Base-by-base conservation (phyloP, 1,140 invertebrate species). In the Drosophila neocordata region DNA sequence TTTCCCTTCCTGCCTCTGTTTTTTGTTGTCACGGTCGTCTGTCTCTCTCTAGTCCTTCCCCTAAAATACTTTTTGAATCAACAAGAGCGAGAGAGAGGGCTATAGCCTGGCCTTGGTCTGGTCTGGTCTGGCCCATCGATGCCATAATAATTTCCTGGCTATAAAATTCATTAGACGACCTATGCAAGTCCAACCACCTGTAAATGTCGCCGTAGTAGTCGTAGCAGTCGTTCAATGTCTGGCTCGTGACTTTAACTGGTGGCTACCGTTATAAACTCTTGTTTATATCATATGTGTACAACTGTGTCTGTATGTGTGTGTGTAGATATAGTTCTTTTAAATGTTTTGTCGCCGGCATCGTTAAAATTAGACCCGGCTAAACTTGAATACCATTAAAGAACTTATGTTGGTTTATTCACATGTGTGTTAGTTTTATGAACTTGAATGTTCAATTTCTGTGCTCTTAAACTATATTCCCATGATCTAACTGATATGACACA, bases 111-210 rank as follows among this genome's bases (percentile, higher is more conserved):
- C 15, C 41, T 35, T 62, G 48, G 31, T 12, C 38, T 31, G 59
- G 24, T 20, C 58, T 38, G 59, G 55, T 65, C 48, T 68, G 53
- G 61, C 68, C 67, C 81, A 81, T 85, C 81, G 82, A 87, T 82
- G 82, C 76, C 77, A 67, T 89, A 84, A 89, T 89, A 89, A 89
- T 89, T 89, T 89, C 85, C 84, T 89, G 84, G 77, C 84, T 89
- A 84, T 89, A 84, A 84, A 89, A 89, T 89, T 89, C 85, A 89
- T 89, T 89, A 89, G 84, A 89, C 68, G 65, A 64, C 70, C 74
- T 67, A 68, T 70, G 67, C 35, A 68, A 59, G 62, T 68, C 64
- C 73, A 62, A 85, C 81, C 81, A 88, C 78, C 82, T 87, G 67
- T 87, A 73, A 76, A 85, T 69, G 67, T 65, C 66, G 61, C 63